A percentile compares a stretch with the other conserved stretches of the same genome.
These are phyloP conservation scores for Sebastes glaucus DNA, from an alignment of 2,797 vertebrate species.

Conservation along the genomic window DNA sequence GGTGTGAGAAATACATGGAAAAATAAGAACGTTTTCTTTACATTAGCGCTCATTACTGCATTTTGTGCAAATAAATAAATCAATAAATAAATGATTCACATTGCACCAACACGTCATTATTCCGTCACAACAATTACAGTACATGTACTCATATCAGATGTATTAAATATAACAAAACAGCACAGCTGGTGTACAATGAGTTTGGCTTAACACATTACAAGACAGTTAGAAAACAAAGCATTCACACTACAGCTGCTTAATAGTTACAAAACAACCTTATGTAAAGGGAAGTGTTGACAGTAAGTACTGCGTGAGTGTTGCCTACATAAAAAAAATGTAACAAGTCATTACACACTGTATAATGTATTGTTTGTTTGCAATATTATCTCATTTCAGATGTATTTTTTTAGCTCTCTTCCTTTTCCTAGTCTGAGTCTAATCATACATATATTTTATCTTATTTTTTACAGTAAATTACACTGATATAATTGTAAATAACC, in stretches of 20 bases:
- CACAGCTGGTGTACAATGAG: not conserved
- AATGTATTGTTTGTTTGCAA: not conserved
- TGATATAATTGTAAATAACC: not conserved
- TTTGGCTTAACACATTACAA: constrained; percentile 9
- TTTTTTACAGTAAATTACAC: not conserved
- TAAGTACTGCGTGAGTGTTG: constrained; percentile 1
- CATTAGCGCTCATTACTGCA: not conserved
- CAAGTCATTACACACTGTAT: not conserved
- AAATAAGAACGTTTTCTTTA: not conserved
- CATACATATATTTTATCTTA: not conserved
- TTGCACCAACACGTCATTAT: not conserved
- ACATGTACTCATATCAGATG: not conserved
- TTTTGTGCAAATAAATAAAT: constrained; percentile 1
- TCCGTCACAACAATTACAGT: not conserved
- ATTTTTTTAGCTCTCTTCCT: not conserved
- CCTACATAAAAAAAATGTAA: not conserved
- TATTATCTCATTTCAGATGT: not conserved
- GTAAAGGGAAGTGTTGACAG: constrained; percentile 14
- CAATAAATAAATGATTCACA: not conserved
- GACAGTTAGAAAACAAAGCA: constrained; percentile 27
- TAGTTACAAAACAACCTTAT: constrained; percentile 12
- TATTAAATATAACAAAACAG: not conserved
- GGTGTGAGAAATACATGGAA: not conserved
- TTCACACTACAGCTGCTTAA: constrained; percentile 52
- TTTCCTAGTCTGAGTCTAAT: not conserved